These are phyloP conservation scores for Zosterops japonicus DNA, from an alignment of 2,113 vertebrate genomes.

Conservation along the genomic window DNA sequence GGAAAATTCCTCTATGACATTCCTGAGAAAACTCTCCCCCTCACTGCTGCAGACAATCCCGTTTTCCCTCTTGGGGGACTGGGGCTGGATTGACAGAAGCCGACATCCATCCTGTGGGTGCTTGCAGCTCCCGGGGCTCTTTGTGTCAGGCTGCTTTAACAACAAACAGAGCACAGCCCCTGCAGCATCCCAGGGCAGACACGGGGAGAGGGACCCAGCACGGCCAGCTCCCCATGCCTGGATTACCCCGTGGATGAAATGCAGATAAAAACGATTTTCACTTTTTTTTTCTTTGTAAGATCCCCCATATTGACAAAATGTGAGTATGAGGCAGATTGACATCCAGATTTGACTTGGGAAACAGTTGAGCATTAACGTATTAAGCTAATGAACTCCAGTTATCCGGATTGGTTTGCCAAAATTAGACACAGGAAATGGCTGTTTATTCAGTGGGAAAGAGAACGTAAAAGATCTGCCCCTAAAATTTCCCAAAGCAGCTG, in stretches of 20 bases:
- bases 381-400: background rate
- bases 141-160: slow-evolving; percentile 54
- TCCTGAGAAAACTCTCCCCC: background rate
- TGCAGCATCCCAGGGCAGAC: background rate
- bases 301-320: background rate
- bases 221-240: background rate
- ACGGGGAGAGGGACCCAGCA: background rate
- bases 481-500: background rate
- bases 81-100: slow-evolving; percentile 40
- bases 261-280: background rate
- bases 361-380: background rate
- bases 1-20: slow-evolving; percentile 28
- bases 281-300: background rate
- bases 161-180: slow-evolving; percentile 45
- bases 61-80: slow-evolving; percentile 1
- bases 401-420: background rate
- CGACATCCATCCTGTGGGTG: slow-evolving; percentile 43
- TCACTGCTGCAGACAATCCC: background rate
- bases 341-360: background rate
- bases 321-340: background rate
- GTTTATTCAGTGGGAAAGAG: background rate
- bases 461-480: background rate
- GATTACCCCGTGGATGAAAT: background rate
- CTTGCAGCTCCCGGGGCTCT: slow-evolving; percentile 34
- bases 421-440: background rate